Conservation (phyloP, 2,113 vertebrate species). For the Gallinago media region DNA sequence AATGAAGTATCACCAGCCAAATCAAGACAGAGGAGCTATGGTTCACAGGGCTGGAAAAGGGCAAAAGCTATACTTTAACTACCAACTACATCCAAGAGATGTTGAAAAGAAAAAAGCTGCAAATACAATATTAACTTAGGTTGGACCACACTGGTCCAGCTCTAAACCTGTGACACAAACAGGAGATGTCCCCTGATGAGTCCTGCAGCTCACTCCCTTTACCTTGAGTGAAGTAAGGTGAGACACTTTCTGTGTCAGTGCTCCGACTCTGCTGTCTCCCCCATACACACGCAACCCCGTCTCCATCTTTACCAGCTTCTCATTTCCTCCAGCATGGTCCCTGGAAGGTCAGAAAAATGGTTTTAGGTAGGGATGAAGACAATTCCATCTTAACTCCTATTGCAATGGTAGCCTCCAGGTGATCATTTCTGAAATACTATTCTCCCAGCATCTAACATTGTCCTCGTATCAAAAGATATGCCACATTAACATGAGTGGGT, state of each 20-base stretch:
- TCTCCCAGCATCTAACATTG: background rate
- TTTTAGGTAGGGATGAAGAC: background rate
- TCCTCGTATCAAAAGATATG: background rate
- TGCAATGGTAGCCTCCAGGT: background rate
- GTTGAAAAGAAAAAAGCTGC: background rate
- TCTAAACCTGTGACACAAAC: background rate
- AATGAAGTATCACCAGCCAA: background rate
- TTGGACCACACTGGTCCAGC: background rate
- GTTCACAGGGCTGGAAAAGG: background rate
- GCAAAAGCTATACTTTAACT: accelerated
- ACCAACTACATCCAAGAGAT: background rate
- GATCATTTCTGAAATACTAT: background rate
- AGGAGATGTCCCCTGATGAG: background rate
- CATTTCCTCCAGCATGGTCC: conserved; percentile 97
- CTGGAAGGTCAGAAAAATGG: conserved; percentile 58
- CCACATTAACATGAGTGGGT: accelerated
- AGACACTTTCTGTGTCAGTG: conserved; percentile 89
- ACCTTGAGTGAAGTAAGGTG: conserved; percentile 91
- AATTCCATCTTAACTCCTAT: accelerated
- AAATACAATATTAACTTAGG: background rate
- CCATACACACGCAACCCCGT: conserved; percentile 89
- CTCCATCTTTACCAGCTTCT: conserved; percentile 91
- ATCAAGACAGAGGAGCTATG: background rate
- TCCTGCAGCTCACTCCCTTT: background rate
- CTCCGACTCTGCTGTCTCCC: conserved; percentile 90